Evolutionary conservation across 2,888 invertebrate species (phyloP).

Genomic region (Kryphioiulus occultus): DNA sequence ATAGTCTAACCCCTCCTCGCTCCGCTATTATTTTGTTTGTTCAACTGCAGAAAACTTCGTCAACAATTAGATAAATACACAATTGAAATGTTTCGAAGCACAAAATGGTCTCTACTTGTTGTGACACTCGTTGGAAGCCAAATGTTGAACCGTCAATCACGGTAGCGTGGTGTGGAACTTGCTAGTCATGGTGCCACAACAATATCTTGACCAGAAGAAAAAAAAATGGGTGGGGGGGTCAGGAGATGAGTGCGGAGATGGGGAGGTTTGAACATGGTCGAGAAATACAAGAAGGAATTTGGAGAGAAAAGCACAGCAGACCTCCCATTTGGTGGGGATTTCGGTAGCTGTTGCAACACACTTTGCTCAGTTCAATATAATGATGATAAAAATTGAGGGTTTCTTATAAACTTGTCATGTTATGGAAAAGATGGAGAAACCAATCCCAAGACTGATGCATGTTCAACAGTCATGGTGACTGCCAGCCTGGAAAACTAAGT

Average conservation of each 20-base stretch:
- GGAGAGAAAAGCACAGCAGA: neutral
- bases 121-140: conserved; percentile 46
- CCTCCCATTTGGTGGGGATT: neutral
- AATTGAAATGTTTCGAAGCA: conserved; percentile 45
- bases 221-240: neutral
- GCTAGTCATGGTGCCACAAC: conserved; percentile 38
- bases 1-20: conserved; percentile 11
- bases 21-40: conserved; percentile 44
- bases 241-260: neutral
- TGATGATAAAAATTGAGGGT: no score
- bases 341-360: neutral
- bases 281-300: conserved; percentile 15
- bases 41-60: conserved; percentile 49
- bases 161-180: neutral
- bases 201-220: neutral
- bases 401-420: no score
- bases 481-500: no score
- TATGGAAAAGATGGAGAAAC: no score
- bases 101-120: conserved; percentile 29
- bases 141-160: conserved; percentile 48
- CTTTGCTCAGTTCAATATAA: neutral
- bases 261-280: neutral
- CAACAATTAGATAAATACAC: conserved; percentile 49
- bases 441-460: no score
- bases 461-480: no score